Conservation (phyloP, 1,140 invertebrate genomes). For the Rhopalosiphum padi region DNA sequence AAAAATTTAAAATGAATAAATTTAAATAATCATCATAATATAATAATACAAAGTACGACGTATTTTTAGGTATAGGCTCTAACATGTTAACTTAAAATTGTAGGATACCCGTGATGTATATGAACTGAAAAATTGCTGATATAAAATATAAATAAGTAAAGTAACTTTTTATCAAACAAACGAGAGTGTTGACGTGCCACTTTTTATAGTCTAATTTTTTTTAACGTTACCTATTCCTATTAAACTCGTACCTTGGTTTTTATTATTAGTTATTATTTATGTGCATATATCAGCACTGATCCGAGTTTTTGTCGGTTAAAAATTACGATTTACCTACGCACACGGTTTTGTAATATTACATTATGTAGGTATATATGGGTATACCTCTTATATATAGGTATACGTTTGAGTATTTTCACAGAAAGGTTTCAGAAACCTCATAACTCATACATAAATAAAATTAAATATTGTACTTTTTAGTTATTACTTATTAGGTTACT, state of each 20-base stretch:
- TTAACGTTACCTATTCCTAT: background rate
- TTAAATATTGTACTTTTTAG: background rate
- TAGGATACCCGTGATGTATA: background rate
- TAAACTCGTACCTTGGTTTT: no score
- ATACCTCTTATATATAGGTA: no score
- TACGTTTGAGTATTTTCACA: background rate
- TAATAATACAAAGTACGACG: background rate
- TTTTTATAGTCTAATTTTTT: conserved; percentile 15
- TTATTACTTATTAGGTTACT: background rate
- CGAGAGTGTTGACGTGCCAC: background rate
- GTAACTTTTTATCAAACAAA: background rate
- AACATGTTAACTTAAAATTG: background rate
- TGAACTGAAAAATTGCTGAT: background rate
- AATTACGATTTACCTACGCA: background rate
- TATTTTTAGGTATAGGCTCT: background rate
- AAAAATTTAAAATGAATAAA: background rate
- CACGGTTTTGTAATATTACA: background rate
- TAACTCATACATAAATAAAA: background rate
- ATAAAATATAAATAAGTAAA: background rate
- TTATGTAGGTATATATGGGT: background rate
- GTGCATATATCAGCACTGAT: background rate
- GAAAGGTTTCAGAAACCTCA: conserved; percentile 14
- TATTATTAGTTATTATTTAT: conserved; percentile 12
- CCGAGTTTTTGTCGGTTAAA: background rate
- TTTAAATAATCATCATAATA: background rate